phyloP scores from a whole-genome alignment of 2,797 vertebrate species.

The Naso thynnoides region DNA sequence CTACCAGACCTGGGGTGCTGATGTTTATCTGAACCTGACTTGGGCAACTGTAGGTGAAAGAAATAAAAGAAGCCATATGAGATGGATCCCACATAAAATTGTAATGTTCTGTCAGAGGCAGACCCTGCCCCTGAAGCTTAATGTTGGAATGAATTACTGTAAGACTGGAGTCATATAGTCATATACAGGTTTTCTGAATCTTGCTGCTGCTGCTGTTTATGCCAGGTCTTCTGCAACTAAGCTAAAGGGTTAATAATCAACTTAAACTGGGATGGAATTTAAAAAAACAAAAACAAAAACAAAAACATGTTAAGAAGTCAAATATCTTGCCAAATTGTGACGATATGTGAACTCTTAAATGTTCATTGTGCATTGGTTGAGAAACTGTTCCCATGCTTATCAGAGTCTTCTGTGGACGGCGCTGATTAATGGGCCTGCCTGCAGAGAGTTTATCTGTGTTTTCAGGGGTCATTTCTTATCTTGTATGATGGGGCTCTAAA shows the following conservation, averaged over 20 bases:
- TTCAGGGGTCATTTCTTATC: slow-evolving; percentile 68
- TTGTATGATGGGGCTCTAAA: slow-evolving; percentile 54
- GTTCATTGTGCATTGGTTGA: slow-evolving; percentile 2
- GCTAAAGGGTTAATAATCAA: slow-evolving; percentile 28
- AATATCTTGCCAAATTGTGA: slow-evolving; percentile 27
- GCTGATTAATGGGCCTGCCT: slow-evolving; percentile 57
- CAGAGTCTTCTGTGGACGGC: slow-evolving; percentile 30
- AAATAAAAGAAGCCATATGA: background rate
- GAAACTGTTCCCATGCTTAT: slow-evolving; percentile 44
- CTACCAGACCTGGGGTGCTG: background rate
- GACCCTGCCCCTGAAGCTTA: background rate
- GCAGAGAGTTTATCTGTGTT: slow-evolving; percentile 63
- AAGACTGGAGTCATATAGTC: slow-evolving; percentile 42
- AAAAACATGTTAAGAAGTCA: slow-evolving; percentile 20
- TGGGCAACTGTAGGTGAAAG: background rate
- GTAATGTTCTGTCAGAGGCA: background rate
- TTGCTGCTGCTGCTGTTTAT: background rate
- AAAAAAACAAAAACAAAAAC: slow-evolving; percentile 8
- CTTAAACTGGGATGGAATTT: background rate
- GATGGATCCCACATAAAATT: background rate
- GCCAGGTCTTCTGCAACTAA: slow-evolving; percentile 6
- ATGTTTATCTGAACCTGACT: slow-evolving; percentile 10
- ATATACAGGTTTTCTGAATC: slow-evolving; percentile 13
- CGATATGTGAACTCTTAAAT: slow-evolving; percentile 10
- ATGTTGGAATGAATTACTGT: slow-evolving; percentile 6